Evolutionary conservation across 2,888 invertebrate genomes (phyloP).

Genomic region (Drosophila conformis): DNA sequence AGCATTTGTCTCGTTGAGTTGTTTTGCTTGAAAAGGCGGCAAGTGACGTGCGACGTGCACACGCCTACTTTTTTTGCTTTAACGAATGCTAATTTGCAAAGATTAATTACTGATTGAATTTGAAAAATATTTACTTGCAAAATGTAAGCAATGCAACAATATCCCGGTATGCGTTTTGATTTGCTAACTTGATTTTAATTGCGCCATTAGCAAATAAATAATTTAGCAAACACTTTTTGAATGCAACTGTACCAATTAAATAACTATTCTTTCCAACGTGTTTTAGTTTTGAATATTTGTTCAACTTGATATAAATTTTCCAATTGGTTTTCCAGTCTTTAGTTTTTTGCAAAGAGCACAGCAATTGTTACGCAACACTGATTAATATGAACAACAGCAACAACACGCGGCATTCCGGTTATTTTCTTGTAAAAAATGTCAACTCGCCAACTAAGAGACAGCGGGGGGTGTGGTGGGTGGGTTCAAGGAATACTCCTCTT

Average conservation of each 20-base stretch:
- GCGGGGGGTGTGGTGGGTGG: neutral
- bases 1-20: constrained; percentile 36
- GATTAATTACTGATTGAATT: constrained; percentile 37
- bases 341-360: constrained; percentile 28
- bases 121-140: neutral
- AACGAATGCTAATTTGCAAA: constrained; percentile 16
- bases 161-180: neutral
- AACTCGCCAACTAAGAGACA: constrained; percentile 82
- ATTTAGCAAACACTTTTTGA: neutral
- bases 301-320: neutral
- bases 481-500: constrained; percentile 8
- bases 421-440: constrained; percentile 46
- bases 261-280: neutral
- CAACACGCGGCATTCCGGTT: constrained; percentile 5
- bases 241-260: constrained; percentile 42
- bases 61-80: constrained; percentile 32
- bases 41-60: constrained; percentile 29
- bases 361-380: constrained; percentile 55
- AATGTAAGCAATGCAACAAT: neutral
- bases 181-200: neutral
- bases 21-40: constrained; percentile 30
- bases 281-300: neutral
- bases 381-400: constrained; percentile 28
- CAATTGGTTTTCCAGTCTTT: constrained; percentile 25
- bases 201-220: neutral